A percentile compares a stretch with the other conserved stretches of the same genome.
Evolutionary conservation across 2,888 invertebrate species (phyloP).

Genomic region (Panzeria rudis): DNA sequence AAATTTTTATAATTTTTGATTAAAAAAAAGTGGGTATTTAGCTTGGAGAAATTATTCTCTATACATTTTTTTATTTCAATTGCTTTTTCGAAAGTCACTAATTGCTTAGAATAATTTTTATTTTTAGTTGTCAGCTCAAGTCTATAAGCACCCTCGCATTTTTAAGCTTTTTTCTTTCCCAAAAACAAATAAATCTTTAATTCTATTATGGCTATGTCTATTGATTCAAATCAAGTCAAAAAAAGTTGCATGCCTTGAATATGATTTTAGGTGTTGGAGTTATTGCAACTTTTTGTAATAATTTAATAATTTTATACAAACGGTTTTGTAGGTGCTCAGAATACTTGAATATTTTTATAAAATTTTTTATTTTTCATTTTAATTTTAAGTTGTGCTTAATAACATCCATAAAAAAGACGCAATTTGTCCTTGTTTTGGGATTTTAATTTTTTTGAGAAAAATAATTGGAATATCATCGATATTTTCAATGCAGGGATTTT

Average conservation of each 20-base stretch:
- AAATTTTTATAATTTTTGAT: too few relatives aligned
- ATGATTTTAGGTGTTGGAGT: slow-evolving; percentile 21
- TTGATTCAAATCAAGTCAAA: slow-evolving; percentile 10
- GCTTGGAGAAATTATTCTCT: too few relatives aligned
- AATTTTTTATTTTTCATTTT: background rate
- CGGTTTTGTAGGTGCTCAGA: background rate
- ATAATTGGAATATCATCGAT: too few relatives aligned
- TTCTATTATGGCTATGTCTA: background rate
- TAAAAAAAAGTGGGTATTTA: too few relatives aligned
- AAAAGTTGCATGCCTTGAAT: slow-evolving; percentile 45
- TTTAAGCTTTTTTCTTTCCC: background rate
- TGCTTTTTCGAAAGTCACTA: too few relatives aligned
- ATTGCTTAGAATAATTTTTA: too few relatives aligned
- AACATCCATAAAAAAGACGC: too few relatives aligned
- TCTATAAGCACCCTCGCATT: background rate
- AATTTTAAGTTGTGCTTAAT: background rate
- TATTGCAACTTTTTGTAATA: slow-evolving; percentile 11
- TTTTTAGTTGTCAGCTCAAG: background rate
- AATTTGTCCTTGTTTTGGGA: too few relatives aligned
- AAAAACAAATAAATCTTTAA: slow-evolving; percentile 9
- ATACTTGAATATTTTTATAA: background rate
- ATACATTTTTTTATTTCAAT: too few relatives aligned
- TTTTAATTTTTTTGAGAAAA: too few relatives aligned
- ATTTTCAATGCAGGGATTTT: too few relatives aligned
- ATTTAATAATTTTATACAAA: slow-evolving; percentile 33